phyloP scores from a whole-genome alignment of 64 coral and sea anemone genomes.

The Pocillopora damicornis region DNA sequence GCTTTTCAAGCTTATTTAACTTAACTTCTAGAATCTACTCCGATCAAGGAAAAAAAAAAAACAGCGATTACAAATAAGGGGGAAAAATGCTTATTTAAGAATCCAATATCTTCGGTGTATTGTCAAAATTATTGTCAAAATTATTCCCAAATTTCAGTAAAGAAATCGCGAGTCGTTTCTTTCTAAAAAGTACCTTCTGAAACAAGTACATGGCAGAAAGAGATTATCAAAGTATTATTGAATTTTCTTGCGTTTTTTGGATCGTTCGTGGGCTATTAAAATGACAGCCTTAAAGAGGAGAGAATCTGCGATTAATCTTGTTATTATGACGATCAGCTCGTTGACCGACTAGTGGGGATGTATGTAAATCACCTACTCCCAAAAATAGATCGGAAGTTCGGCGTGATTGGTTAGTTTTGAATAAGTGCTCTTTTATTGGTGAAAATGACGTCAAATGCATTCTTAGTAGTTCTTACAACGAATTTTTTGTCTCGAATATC shows the following conservation, averaged over 20 bases:
- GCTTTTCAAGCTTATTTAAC: not conserved
- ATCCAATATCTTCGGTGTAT: not conserved
- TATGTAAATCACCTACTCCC: not conserved
- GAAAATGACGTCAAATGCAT: conserved; percentile 22
- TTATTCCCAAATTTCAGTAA: not conserved
- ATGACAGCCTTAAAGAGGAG: no score
- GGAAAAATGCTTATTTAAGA: not conserved
- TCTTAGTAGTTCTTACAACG: conserved; percentile 22
- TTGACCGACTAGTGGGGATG: not conserved
- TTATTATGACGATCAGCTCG: no score
- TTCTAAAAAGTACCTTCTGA: no score
- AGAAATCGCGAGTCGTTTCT: not conserved
- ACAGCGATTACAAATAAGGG: not conserved
- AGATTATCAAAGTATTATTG: no score
- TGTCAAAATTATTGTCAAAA: not conserved
- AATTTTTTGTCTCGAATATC: conserved; percentile 46
- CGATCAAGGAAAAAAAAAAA: not conserved
- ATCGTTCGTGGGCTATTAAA: no score
- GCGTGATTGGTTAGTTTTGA: conserved; percentile 26
- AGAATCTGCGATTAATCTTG: no score
- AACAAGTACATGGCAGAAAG: no score
- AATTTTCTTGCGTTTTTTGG: no score
- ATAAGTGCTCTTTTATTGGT: conserved; percentile 9
- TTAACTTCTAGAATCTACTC: not conserved
- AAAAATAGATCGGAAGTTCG: conserved; percentile 29